Conservation (phyloP, 2,113 vertebrate species). For the Apistogramma diplotaenia region DNA sequence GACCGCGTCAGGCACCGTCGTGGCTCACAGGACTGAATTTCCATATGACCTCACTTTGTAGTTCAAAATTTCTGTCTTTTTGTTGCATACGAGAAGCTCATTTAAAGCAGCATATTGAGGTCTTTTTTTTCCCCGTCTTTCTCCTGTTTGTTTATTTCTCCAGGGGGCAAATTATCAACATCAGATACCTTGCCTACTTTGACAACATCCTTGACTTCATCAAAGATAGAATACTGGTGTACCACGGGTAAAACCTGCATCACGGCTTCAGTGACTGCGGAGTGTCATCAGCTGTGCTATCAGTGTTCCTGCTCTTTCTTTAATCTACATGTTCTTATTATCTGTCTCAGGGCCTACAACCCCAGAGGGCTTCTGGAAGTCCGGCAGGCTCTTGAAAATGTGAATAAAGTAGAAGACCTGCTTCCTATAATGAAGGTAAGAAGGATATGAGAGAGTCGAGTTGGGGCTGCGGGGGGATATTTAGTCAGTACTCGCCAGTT, state of each 20-base stretch:
- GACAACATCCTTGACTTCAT: conserved; percentile 96
- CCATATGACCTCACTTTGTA: neutral
- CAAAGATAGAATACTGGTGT: conserved; percentile 96
- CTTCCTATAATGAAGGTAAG: conserved; percentile 99
- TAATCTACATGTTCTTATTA: neutral
- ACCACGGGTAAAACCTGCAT: conserved; percentile 85
- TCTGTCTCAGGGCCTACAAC: conserved; percentile 83
- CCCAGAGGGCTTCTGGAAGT: conserved; percentile 90
- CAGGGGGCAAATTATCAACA: conserved; percentile 97
- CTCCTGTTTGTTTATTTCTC: conserved; percentile 1
- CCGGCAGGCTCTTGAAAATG: conserved; percentile 91
- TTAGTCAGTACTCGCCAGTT: neutral
- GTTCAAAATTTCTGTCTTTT: neutral
- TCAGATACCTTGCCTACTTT: conserved; percentile 95
- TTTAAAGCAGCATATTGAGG: neutral
- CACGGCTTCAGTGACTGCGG: neutral
- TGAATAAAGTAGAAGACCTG: conserved; percentile 95
- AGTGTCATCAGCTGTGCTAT: neutral
- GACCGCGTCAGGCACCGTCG: neutral
- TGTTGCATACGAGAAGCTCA: neutral
- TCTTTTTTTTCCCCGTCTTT: neutral
- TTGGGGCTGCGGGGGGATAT: neutral
- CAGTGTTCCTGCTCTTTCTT: neutral
- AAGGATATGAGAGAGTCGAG: neutral
- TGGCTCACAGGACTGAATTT: neutral